These are phyloP conservation scores for Agrilus mali DNA, from an alignment of 2,888 invertebrate genomes.

Conservation along the genomic window DNA sequence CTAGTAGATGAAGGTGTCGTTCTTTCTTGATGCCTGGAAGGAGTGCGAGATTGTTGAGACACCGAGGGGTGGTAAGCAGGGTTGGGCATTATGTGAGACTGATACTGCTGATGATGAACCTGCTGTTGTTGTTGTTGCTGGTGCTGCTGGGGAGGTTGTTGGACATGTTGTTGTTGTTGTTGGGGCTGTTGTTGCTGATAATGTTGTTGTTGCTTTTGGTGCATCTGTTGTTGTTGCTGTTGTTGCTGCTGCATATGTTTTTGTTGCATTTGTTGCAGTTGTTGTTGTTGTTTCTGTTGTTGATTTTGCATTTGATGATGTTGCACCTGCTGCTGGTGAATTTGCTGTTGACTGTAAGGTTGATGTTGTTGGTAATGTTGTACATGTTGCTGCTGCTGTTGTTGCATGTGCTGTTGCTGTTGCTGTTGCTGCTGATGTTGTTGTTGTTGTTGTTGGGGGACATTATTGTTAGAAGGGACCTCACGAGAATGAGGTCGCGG, in stretches of 20 bases:
- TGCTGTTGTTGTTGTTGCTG: constrained; percentile 9
- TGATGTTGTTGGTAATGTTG: constrained; percentile 24
- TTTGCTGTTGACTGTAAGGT: constrained; percentile 31
- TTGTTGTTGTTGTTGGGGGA: constrained; percentile 22
- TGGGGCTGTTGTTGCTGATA: constrained; percentile 18
- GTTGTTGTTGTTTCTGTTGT: constrained; percentile 10
- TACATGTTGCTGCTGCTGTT: constrained; percentile 37
- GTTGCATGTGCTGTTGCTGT: constrained; percentile 24
- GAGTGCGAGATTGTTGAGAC: constrained; percentile 11
- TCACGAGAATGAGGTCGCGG: constrained; percentile 33
- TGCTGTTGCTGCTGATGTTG: constrained; percentile 14
- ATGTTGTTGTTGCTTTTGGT: constrained; percentile 12
- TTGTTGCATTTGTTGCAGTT: constrained; percentile 19
- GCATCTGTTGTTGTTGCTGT: constrained; percentile 6
- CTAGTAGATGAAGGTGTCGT: constrained; percentile 14
- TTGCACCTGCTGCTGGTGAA: constrained; percentile 29
- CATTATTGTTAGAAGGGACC: constrained; percentile 6
- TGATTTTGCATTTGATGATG: constrained; percentile 21
- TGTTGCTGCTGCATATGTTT: constrained; percentile 11
- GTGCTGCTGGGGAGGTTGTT: constrained; percentile 9
- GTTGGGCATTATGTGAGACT: constrained; percentile 16
- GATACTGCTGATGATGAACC: constrained; percentile 12
- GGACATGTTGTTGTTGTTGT: constrained; percentile 4
- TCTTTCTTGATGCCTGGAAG: constrained; percentile 10
- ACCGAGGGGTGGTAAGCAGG: constrained; percentile 16